phyloP scores from a whole-genome alignment of 2,797 vertebrate genomes.

The Crenuchus spilurus region DNA sequence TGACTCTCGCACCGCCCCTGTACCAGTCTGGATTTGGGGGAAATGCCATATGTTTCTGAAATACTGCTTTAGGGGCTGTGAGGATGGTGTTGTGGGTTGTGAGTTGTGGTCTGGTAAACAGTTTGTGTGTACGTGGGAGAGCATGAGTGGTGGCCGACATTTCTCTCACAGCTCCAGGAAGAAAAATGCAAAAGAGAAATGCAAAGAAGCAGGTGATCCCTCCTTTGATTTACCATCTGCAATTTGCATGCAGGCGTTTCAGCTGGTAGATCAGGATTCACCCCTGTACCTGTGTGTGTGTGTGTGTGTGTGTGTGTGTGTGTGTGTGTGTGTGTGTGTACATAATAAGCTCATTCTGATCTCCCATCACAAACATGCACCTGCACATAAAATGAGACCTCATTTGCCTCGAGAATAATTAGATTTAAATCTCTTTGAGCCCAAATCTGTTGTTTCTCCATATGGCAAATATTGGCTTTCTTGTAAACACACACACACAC shows the following conservation, averaged over 20 bases:
- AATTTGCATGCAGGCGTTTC: slow-evolving; percentile 27
- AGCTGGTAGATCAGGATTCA: background rate
- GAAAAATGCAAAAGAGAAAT: slow-evolving; percentile 43
- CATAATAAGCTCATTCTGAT: too few relatives aligned
- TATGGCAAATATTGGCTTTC: background rate
- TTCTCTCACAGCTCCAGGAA: slow-evolving; percentile 19
- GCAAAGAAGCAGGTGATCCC: slow-evolving; percentile 43
- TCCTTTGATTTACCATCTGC: slow-evolving; percentile 4
- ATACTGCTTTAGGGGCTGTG: too few relatives aligned
- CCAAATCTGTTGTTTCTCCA: too few relatives aligned
- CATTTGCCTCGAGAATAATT: too few relatives aligned
- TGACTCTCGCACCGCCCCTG: too few relatives aligned
- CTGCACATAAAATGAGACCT: too few relatives aligned
- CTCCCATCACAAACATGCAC: too few relatives aligned
- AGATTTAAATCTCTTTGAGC: too few relatives aligned
- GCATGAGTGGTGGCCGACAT: background rate
- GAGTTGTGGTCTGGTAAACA: background rate
- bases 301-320: background rate
- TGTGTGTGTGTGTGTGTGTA: background rate
- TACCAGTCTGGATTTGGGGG: too few relatives aligned
- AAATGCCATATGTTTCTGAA: too few relatives aligned
- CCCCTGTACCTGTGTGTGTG: background rate
- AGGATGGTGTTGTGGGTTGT: background rate
- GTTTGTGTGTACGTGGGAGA: background rate
- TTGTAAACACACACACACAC: too few relatives aligned